Evolutionary conservation across 2,888 invertebrate genomes (phyloP), one percentile per base, ranked within the genome.

Genomic region (Pseudanteris insignis): DNA sequence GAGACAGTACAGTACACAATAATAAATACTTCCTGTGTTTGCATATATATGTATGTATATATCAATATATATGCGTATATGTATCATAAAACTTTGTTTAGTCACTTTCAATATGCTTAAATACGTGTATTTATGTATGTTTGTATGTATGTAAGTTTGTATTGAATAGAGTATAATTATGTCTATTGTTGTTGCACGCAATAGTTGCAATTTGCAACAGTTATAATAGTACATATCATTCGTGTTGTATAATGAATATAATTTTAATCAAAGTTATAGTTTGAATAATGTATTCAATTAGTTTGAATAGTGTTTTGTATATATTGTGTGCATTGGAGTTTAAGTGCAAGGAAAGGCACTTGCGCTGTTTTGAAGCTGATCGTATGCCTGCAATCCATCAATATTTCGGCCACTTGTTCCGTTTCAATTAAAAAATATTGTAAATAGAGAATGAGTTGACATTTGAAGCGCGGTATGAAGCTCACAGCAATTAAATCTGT

Each of bases 341-440:
- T 69, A 67, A 77, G 78, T 79, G 78, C 78, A 77, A 74, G 74
- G 77, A 74, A 79, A 79, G 79, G 79, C 79, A 79, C 78, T 79
- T 79, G 70, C 74, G 75, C 77, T 77, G 73, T 73, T 68, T 73
- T 60, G 60, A 54, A 65, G 57, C 54, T 54, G 63, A 63, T 54
- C 59, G 34, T 54, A 53, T 57, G 53, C 58, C 63, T 58, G 63
- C 30, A 63, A 63, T 53, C 63, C 46, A 24, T 21, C 37, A 63
- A 51, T 40, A 15, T 36, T 32, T 2, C 14, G 29, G 24, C 18
- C 25, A 50, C n/a, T 36, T 41, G 37, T 44, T 14, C 26, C 6
- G 21, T 18, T 29, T 48, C 40, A 46, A 38, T 33, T 21, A 44
- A 28, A 46, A 38, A 7, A 11, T 26, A n/a, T 26, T 15, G n/a